Evolutionary conservation across 1,140 invertebrate genomes (phyloP).

Genomic region (Drosophila varians): DNA sequence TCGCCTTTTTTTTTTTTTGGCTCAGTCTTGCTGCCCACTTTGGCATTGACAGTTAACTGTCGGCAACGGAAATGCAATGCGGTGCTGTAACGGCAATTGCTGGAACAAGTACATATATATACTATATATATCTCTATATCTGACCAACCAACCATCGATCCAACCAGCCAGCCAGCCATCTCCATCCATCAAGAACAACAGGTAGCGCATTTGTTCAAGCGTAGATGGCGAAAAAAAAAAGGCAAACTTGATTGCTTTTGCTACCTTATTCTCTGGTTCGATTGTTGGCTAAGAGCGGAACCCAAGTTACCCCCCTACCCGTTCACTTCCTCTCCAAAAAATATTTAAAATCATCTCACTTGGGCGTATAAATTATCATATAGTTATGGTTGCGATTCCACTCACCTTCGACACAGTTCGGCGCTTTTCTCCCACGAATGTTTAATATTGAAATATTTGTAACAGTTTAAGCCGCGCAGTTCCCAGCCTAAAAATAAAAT

Average conservation of each 20-base stretch:
- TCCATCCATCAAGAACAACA: slow-evolving; percentile 58
- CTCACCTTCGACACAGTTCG: slow-evolving; percentile 96
- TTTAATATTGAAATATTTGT: slow-evolving; percentile 97
- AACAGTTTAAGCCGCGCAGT: slow-evolving; percentile 94
- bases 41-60: slow-evolving; percentile 80
- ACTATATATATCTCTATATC: slow-evolving; percentile 23
- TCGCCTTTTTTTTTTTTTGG: slow-evolving; percentile 51
- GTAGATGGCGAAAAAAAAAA: slow-evolving; percentile 14
- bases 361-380: slow-evolving; percentile 63
- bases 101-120: slow-evolving; percentile 38
- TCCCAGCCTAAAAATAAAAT: slow-evolving; percentile 90
- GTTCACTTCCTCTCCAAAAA: slow-evolving; percentile 45
- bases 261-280: slow-evolving; percentile 26
- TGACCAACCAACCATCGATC: slow-evolving; percentile 25
- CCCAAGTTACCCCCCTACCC: slow-evolving; percentile 27
- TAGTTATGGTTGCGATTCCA: slow-evolving; percentile 65
- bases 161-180: slow-evolving; percentile 16
- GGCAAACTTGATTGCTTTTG: slow-evolving; percentile 23
- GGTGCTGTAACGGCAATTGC: slow-evolving; percentile 72
- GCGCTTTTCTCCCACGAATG: slow-evolving; percentile 98
- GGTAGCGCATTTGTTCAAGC: slow-evolving; percentile 65
- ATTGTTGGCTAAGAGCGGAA: slow-evolving; percentile 33
- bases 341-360: slow-evolving; percentile 14
- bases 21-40: slow-evolving; percentile 51
- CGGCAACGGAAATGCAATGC: slow-evolving; percentile 75